Evolutionary conservation across 2,888 invertebrate species (phyloP).

Genomic region (Rhogogaster chlorosoma): DNA sequence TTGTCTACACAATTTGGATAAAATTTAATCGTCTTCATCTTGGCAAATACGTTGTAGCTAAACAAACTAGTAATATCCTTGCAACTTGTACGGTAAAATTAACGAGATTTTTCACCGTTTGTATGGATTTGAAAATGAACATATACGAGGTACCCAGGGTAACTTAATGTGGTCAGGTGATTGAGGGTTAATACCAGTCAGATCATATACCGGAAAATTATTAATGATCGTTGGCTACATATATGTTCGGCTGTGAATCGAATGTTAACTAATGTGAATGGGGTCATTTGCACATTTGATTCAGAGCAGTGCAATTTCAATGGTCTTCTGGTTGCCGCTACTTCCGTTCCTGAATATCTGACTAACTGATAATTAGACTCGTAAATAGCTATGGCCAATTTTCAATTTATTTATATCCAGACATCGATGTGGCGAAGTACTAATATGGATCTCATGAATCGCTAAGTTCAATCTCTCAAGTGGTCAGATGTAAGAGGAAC

Average conservation of each 20-base stretch:
- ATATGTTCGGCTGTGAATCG: neutral
- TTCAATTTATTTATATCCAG: neutral
- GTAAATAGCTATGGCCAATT: neutral
- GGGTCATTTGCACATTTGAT: neutral
- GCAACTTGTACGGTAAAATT: neutral
- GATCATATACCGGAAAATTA: neutral
- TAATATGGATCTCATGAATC: neutral
- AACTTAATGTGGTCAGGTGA: neutral
- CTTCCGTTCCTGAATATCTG: constrained; percentile 4
- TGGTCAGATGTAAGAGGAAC: no score
- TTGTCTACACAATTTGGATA: no score
- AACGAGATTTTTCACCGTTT: neutral
- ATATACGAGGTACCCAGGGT: neutral
- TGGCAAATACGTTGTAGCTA: neutral
- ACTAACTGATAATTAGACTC: neutral
- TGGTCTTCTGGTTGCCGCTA: neutral
- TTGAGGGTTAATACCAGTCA: constrained; percentile 16
- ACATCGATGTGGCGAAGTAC: neutral
- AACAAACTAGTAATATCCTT: neutral
- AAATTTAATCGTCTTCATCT: neutral
- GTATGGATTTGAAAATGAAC: neutral
- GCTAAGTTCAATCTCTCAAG: neutral
- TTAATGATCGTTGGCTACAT: constrained; percentile 4
- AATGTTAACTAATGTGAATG: constrained; percentile 37
- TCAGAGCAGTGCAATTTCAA: constrained; percentile 27